phyloP scores from a whole-genome alignment of 2,888 invertebrate genomes.

The Tinea pellionella region DNA sequence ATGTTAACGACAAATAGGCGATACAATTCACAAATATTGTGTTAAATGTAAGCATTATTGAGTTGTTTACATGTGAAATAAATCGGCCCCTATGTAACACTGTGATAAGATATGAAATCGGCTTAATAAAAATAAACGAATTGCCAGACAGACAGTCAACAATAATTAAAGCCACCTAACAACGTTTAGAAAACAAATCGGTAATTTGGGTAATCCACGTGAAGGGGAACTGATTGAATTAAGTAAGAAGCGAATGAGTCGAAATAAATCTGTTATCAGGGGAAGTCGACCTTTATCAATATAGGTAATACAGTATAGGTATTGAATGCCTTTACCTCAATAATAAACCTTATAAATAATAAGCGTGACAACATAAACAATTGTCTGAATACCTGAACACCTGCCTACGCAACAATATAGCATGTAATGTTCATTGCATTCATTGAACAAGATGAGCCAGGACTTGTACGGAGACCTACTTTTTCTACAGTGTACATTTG shows the following conservation, averaged over 20 bases:
- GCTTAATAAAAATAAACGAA: neutral
- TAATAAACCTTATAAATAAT: neutral
- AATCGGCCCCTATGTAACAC: neutral
- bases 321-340: neutral
- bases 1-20: neutral
- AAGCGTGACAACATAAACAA: neutral
- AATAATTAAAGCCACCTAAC: neutral
- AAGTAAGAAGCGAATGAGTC: constrained; percentile 6
- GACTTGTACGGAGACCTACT: constrained; percentile 26
- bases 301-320: no score
- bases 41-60: neutral
- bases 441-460: constrained; percentile 6
- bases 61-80: neutral
- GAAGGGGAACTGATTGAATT: constrained; percentile 12
- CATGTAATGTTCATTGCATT: constrained; percentile 8
- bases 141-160: neutral
- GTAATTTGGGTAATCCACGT: neutral
- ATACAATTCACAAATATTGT: neutral
- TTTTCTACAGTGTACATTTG: constrained; percentile 37
- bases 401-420: constrained; percentile 39
- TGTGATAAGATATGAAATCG: neutral
- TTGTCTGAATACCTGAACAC: constrained; percentile 26
- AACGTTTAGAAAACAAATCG: neutral
- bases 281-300: no score
- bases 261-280: constrained; percentile 2